A percentile compares a stretch with the other conserved stretches of the same genome.
Evolutionary conservation across 1,140 invertebrate genomes (phyloP).

Genomic region (Pachyrhynchus sulphureomaculatus): DNA sequence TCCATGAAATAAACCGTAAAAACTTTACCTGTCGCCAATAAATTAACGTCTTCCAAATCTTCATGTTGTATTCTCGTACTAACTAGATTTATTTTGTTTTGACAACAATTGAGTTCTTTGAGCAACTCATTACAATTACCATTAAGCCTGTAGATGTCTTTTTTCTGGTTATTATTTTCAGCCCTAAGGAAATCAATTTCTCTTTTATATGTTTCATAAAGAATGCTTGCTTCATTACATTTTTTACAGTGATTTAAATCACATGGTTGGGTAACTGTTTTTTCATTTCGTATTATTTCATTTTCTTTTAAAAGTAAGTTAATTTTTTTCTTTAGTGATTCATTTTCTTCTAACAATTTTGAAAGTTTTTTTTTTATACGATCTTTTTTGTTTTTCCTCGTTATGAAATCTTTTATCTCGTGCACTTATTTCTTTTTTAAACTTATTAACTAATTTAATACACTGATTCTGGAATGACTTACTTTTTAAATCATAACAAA

Average conservation of each 20-base stretch:
- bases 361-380: constrained; percentile 22
- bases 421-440: constrained; percentile 15
- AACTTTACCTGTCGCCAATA: no score
- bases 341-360: constrained; percentile 12
- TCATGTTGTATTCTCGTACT: constrained; percentile 2
- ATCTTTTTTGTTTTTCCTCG: constrained; percentile 6
- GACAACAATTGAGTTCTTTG: constrained; percentile 24
- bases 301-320: constrained; percentile 2
- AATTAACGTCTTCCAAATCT: background rate
- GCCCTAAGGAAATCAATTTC: constrained; percentile 21
- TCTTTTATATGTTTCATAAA: constrained; percentile 12
- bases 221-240: constrained; percentile 1
- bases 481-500: constrained; percentile 19
- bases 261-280: constrained; percentile 9
- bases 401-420: constrained; percentile 14
- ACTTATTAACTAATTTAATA: constrained; percentile 19
- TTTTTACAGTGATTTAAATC: constrained; percentile 19
- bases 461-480: constrained; percentile 16
- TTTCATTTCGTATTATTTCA: background rate
- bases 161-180: constrained; percentile 8
- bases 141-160: constrained; percentile 23
- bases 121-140: constrained; percentile 3
- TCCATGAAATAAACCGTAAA: no score
- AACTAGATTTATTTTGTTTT: constrained; percentile 26
- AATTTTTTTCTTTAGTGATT: constrained; percentile 5